Evolutionary conservation across 2,888 invertebrate species (phyloP).

Genomic region (Lottia gigantea): DNA sequence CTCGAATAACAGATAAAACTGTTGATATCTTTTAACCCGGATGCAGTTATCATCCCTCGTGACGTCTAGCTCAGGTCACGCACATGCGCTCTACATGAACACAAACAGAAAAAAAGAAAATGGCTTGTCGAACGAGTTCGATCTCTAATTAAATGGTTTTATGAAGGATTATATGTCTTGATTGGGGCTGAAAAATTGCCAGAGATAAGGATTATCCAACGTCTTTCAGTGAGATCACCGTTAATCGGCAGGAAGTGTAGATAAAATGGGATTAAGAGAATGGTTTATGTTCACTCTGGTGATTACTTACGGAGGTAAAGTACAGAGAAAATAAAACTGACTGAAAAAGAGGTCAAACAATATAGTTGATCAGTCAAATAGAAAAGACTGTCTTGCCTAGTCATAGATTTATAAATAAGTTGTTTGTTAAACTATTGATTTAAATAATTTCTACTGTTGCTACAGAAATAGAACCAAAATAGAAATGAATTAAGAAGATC

Average conservation of each 20-base stretch:
- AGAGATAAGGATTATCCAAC: not conserved
- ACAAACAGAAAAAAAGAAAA: no score
- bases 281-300: not conserved
- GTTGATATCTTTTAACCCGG: not conserved
- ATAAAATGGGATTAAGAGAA: slow-evolving; percentile 5
- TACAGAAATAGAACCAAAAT: no score
- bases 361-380: no score
- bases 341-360: no score
- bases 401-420: no score
- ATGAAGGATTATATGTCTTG: not conserved
- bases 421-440: no score
- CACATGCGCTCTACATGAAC: not conserved
- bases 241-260: not conserved
- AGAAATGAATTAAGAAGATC: no score
- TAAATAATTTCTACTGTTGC: no score
- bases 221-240: not conserved
- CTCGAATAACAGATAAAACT: no score
- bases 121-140: no score
- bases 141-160: slow-evolving; percentile 5
- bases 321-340: no score
- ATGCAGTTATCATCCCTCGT: not conserved
- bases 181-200: not conserved
- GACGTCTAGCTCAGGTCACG: not conserved
- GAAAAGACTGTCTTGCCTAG: no score
- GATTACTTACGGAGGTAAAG: not conserved